These are phyloP conservation scores for Eupithecia abbreviata DNA, from an alignment of 2,888 invertebrate species.

Conservation along the genomic window DNA sequence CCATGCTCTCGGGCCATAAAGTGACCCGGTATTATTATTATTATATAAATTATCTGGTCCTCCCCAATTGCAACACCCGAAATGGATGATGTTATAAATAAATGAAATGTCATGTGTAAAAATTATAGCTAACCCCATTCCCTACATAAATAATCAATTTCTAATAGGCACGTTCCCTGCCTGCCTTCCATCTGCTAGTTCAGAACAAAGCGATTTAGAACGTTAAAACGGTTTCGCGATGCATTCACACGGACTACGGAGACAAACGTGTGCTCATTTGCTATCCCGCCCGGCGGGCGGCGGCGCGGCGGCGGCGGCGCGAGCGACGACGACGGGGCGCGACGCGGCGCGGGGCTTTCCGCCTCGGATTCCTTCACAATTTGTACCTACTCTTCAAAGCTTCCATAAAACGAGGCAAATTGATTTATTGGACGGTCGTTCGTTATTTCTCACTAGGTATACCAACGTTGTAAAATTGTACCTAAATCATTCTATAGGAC, in stretches of 20 bases:
- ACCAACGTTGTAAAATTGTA: not conserved
- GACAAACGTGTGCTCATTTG: conserved; percentile 68
- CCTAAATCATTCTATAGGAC: no score
- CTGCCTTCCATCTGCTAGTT: not conserved
- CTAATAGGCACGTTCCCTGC: not conserved
- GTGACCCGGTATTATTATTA: no score
- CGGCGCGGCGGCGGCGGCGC: conserved; percentile 21
- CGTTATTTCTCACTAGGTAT: conserved; percentile 34
- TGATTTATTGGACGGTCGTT: conserved; percentile 17
- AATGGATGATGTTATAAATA: no score
- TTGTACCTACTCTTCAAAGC: conserved; percentile 4
- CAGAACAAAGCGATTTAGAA: conserved; percentile 22
- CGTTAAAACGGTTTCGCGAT: conserved; percentile 38
- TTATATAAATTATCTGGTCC: no score
- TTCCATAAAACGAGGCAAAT: conserved; percentile 7
- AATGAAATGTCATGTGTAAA: not conserved
- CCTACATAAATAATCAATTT: not conserved
- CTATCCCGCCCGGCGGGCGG: conserved; percentile 38
- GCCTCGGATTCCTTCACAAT: conserved; percentile 42
- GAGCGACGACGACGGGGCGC: not conserved
- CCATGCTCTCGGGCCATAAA: no score
- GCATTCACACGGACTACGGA: conserved; percentile 56
- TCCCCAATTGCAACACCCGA: no score
- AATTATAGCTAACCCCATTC: not conserved
- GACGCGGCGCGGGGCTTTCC: not conserved